A percentile compares a stretch with the other conserved stretches of the same genome.
Conservation (phyloP, 2,888 invertebrate species). For the Podabrus alpinus region DNA sequence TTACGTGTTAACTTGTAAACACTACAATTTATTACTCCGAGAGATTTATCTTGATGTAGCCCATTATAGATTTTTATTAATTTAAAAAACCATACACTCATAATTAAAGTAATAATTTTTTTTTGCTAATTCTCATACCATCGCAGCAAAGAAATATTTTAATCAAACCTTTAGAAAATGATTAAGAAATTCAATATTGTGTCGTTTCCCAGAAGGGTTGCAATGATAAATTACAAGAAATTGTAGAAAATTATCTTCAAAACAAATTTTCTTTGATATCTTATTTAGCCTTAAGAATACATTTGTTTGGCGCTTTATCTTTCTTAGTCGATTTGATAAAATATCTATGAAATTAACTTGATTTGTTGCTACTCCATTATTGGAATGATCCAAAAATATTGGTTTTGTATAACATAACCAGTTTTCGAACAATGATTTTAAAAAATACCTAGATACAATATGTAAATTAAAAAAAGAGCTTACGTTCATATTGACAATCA, state of each 20-base stretch:
- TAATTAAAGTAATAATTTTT: not conserved
- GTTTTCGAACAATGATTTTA: not conserved
- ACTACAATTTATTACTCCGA: not conserved
- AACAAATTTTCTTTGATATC: not conserved
- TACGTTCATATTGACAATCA: not conserved
- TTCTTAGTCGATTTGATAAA: not conserved
- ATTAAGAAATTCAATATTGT: not conserved
- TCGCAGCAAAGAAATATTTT: not conserved
- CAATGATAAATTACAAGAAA: not conserved
- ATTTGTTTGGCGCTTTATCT: not conserved
- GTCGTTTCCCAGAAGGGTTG: not conserved
- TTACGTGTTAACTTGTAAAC: not conserved
- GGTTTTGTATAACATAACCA: not conserved
- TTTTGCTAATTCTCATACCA: not conserved
- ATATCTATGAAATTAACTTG: not conserved
- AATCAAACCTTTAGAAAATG: not conserved
- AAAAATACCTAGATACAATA: too few species aligned
- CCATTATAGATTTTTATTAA: not conserved
- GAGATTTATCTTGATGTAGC: not conserved
- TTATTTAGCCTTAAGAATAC: not conserved
- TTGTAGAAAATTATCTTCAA: not conserved
- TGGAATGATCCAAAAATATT: not conserved
- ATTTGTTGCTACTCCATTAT: not conserved
- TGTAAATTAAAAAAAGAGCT: too few species aligned
- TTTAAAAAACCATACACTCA: not conserved